Evolutionary conservation across 2,888 invertebrate genomes (phyloP).

Genomic region (Euplexia lucipara): DNA sequence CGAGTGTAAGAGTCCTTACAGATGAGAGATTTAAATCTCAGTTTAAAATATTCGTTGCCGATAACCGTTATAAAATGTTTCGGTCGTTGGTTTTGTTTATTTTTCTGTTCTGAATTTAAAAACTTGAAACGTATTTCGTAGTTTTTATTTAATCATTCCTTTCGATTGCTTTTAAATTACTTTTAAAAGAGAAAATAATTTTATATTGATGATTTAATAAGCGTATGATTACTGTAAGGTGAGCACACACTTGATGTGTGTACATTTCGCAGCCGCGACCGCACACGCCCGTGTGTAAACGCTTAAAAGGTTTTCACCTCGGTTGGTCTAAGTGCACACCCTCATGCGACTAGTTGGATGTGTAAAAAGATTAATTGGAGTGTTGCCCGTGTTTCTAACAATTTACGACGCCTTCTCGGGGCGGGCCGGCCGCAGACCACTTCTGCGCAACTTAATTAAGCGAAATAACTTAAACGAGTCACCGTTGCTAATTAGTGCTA

Average conservation of each 20-base stretch:
- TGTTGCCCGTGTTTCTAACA: constrained; percentile 88
- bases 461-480: constrained; percentile 90
- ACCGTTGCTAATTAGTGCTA: constrained; percentile 90
- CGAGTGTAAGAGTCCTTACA: constrained; percentile 84
- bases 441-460: constrained; percentile 90
- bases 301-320: constrained; percentile 82
- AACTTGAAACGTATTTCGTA: constrained; percentile 13
- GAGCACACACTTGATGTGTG: constrained; percentile 36
- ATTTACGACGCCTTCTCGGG: constrained; percentile 86
- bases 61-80: constrained; percentile 59
- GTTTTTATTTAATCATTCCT: constrained; percentile 3
- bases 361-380: constrained; percentile 91
- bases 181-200: constrained; percentile 2
- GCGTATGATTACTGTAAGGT: constrained; percentile 20
- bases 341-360: constrained; percentile 88
- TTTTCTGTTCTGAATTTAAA: constrained; percentile 39
- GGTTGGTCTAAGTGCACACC: constrained; percentile 84
- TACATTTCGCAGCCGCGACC: constrained; percentile 53
- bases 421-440: constrained; percentile 89
- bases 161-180: constrained; percentile 9
- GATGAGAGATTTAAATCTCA: constrained; percentile 85
- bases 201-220: constrained; percentile 34
- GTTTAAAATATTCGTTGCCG: constrained; percentile 68
- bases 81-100: constrained; percentile 31
- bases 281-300: constrained; percentile 73